A percentile compares a stretch with the other conserved stretches of the same genome.
These are phyloP conservation scores for Hyperoodon ampullatus DNA, from an alignment of 2,113 vertebrate genomes.

Conservation along the genomic window DNA sequence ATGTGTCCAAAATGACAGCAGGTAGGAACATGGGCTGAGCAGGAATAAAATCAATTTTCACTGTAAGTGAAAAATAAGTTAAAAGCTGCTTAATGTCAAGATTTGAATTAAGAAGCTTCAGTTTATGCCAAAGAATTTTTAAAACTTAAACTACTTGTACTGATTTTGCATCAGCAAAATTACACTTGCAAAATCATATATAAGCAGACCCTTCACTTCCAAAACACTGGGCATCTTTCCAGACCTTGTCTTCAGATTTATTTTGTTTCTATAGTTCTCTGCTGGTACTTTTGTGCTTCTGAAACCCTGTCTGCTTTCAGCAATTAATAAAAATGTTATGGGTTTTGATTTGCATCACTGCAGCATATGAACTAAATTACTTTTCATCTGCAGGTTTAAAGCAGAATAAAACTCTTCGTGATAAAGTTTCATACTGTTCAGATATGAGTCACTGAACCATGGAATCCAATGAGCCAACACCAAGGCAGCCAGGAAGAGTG, in stretches of 20 bases:
- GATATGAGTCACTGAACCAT: constrained; percentile 73
- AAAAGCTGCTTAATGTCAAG: constrained; percentile 63
- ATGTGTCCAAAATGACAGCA: constrained; percentile 68
- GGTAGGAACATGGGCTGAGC: not conserved
- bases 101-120: constrained; percentile 70
- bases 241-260: constrained; percentile 72
- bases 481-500: constrained; percentile 9
- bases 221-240: constrained; percentile 73
- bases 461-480: constrained; percentile 43
- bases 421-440: constrained; percentile 74
- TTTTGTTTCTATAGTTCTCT: constrained; percentile 60
- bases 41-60: constrained; percentile 59
- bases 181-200: constrained; percentile 72
- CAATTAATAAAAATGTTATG: constrained; percentile 85
- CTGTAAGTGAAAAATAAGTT: constrained; percentile 53
- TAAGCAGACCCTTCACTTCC: constrained; percentile 52
- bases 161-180: constrained; percentile 71
- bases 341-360: constrained; percentile 84
- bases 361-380: constrained; percentile 84
- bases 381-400: constrained; percentile 83
- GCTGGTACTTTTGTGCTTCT: constrained; percentile 69
- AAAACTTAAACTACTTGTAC: constrained; percentile 50
- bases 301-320: constrained; percentile 75
- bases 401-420: constrained; percentile 80
- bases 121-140: constrained; percentile 50